Percentiles rank a stretch among this genome's conserved stretches.
phyloP scores from a whole-genome alignment of 2,888 invertebrate genomes.

The Achlya flavicornis region DNA sequence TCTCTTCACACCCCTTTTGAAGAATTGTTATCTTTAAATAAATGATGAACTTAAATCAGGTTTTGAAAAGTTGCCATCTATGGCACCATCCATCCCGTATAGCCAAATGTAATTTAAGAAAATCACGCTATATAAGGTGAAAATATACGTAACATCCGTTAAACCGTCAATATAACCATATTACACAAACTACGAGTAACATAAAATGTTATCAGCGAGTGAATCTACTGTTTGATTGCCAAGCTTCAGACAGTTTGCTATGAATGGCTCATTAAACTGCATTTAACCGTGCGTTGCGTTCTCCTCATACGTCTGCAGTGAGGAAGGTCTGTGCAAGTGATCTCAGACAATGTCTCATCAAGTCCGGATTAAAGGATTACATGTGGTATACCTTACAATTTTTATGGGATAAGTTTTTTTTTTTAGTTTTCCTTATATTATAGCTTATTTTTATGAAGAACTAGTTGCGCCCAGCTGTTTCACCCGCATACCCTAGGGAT shows the following conservation, averaged over 20 bases:
- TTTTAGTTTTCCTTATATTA: neutral
- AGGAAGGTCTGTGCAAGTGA: slow-evolving; percentile 18
- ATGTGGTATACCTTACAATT: neutral
- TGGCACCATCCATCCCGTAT: too few species aligned
- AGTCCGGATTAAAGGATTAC: slow-evolving; percentile 32
- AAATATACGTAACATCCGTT: neutral
- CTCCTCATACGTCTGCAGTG: slow-evolving; percentile 13
- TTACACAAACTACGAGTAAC: neutral
- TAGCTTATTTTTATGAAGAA: neutral
- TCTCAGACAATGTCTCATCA: slow-evolving; percentile 32
- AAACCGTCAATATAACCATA: neutral
- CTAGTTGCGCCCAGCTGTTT: too few species aligned
- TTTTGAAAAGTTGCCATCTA: too few species aligned
- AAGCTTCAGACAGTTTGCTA: slow-evolving; percentile 14
- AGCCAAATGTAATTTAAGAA: too few species aligned
- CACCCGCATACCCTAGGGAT: too few species aligned
- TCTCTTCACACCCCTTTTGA: too few species aligned
- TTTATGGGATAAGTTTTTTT: neutral
- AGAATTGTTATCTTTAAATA: too few species aligned
- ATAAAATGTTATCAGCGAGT: neutral
- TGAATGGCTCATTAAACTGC: slow-evolving; percentile 36
- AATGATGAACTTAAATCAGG: too few species aligned
- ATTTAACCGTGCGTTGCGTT: slow-evolving; percentile 25
- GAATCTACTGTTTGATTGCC: slow-evolving; percentile 12
- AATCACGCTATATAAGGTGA: neutral